Percentiles rank a stretch among this genome's conserved stretches.
phyloP scores from a whole-genome alignment of 37 sponge, comb jelly and placozoan genomes.

The Diacarnus erythraeanus region DNA sequence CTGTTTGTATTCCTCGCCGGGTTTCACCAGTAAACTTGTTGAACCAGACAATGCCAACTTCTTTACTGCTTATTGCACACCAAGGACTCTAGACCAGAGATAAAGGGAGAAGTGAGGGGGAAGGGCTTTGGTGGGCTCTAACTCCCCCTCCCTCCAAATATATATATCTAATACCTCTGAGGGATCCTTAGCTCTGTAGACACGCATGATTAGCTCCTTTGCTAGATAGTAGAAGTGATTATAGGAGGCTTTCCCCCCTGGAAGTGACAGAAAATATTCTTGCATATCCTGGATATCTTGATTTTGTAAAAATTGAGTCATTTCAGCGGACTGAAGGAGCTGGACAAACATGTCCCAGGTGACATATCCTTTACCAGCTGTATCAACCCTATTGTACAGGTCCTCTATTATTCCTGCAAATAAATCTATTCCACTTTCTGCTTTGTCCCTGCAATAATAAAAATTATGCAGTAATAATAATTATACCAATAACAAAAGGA shows the following conservation, averaged over 20 bases:
- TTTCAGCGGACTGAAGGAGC: slow-evolving; percentile 41
- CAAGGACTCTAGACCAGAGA: slow-evolving; percentile 65
- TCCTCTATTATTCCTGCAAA: slow-evolving; percentile 56
- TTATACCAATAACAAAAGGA: too few relatives aligned
- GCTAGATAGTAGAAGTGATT: slow-evolving; percentile 78
- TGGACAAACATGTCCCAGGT: slow-evolving; percentile 40
- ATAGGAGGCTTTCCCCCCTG: slow-evolving; percentile 64
- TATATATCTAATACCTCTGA: slow-evolving; percentile 47
- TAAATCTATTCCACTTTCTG: slow-evolving; percentile 35
- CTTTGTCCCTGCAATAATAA: slow-evolving; percentile 26
- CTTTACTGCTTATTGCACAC: slow-evolving; percentile 67
- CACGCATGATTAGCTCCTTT: slow-evolving; percentile 70
- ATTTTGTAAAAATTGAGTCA: slow-evolving; percentile 20
- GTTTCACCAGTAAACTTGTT: slow-evolving; percentile 88
- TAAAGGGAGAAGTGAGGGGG: not conserved
- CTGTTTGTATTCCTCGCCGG: slow-evolving; percentile 17
- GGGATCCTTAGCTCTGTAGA: slow-evolving; percentile 74
- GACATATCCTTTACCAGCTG: slow-evolving; percentile 48
- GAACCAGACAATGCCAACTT: slow-evolving; percentile 71
- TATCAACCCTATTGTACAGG: slow-evolving; percentile 62
- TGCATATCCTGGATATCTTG: slow-evolving; percentile 38
- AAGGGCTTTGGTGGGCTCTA: too few relatives aligned
- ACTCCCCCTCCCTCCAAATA: not conserved
- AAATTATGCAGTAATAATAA: too few relatives aligned
- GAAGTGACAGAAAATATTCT: slow-evolving; percentile 46